These are phyloP conservation scores for Synergus itoensis DNA, from an alignment of 2,888 invertebrate species.

Conservation along the genomic window DNA sequence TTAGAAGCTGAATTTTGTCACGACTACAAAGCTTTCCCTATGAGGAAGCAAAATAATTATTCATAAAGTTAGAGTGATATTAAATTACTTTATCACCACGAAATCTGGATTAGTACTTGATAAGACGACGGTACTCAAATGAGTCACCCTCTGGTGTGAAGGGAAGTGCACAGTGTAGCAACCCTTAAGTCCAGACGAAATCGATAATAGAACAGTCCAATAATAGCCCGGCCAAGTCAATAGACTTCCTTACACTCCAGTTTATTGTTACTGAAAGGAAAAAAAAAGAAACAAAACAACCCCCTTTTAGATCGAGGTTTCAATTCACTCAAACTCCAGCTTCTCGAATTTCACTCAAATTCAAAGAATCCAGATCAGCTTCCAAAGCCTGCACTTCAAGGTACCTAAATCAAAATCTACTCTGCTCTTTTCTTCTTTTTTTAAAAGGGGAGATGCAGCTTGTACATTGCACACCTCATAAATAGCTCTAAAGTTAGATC, in stretches of 20 bases:
- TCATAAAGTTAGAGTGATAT: slow-evolving; percentile 6
- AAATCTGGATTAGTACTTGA: slow-evolving; percentile 12
- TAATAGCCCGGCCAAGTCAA: slow-evolving; percentile 27
- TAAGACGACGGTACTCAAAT: slow-evolving; percentile 20
- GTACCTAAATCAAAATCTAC: not conserved
- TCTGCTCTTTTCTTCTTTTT: not conserved
- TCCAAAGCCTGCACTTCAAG: not conserved
- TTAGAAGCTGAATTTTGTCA: too few species aligned
- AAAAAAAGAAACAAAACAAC: not conserved
- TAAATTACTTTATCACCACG: slow-evolving; percentile 17
- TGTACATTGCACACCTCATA: not conserved
- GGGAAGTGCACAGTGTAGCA: slow-evolving; percentile 25
- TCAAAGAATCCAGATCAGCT: not conserved
- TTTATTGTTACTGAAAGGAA: not conserved
- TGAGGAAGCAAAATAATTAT: not conserved
- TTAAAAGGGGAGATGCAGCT: not conserved
- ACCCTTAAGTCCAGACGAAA: slow-evolving; percentile 35
- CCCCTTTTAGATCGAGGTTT: slow-evolving; percentile 11
- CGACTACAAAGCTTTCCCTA: too few species aligned
- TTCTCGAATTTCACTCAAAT: slow-evolving; percentile 3
- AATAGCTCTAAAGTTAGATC: too few species aligned
- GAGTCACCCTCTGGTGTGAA: slow-evolving; percentile 11
- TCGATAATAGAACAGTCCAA: slow-evolving; percentile 27
- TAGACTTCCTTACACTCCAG: slow-evolving; percentile 11
- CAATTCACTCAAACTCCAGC: not conserved